Percentiles rank a stretch among this genome's conserved stretches.
Evolutionary conservation across 64 coral and sea anemone genomes (phyloP).

Genomic region (Actinia tenebrosa): DNA sequence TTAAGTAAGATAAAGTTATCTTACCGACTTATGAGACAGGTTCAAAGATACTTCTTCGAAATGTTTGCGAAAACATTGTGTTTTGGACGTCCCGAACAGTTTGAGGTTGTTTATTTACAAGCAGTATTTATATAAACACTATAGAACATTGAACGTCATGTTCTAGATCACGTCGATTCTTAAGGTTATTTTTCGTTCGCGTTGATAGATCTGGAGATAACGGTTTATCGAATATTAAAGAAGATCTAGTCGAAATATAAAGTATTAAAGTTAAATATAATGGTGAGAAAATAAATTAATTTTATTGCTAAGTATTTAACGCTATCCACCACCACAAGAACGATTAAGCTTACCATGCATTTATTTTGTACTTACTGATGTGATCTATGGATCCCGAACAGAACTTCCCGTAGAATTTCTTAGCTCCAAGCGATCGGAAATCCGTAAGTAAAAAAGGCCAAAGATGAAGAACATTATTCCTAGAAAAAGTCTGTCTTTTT

Average conservation of each 20-base stretch:
- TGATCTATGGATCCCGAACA: constrained; percentile 95
- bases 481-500: constrained; percentile 69
- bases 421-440: constrained; percentile 95
- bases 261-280: not conserved
- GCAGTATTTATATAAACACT: too few species aligned
- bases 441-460: constrained; percentile 95
- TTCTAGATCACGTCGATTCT: too few species aligned
- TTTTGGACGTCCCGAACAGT: not conserved
- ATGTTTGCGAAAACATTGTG: not conserved
- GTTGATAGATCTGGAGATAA: not conserved
- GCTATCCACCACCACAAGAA: not conserved
- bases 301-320: not conserved
- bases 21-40: too few species aligned
- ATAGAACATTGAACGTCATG: too few species aligned
- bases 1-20: too few species aligned
- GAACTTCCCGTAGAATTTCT: constrained; percentile 94
- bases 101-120: too few species aligned
- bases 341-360: not conserved
- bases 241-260: not conserved
- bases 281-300: not conserved
- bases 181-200: not conserved
- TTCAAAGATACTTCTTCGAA: too few species aligned
- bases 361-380: constrained; percentile 71
- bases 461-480: constrained; percentile 96
- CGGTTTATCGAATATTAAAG: not conserved